phyloP scores from a whole-genome alignment of 2,888 invertebrate species.

The Ametastegia equiseti region DNA sequence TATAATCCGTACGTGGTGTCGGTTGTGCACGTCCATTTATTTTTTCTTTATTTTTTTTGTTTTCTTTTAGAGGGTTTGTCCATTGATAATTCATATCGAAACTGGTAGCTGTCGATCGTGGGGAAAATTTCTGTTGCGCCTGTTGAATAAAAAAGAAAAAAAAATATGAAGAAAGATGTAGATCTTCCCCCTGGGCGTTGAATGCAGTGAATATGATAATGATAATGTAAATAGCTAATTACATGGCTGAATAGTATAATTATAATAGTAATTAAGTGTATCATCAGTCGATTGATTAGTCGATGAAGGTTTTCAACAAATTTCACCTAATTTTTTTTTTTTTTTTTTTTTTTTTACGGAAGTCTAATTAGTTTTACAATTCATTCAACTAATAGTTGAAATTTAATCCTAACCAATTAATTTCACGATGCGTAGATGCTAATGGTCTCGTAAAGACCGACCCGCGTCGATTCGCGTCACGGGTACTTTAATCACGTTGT shows the following conservation, averaged over 20 bases:
- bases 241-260: background rate
- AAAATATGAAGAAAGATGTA: background rate
- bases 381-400: background rate
- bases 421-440: background rate
- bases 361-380: too few relatives aligned
- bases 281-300: background rate
- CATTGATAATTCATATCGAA: too few relatives aligned
- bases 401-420: background rate
- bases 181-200: conserved; percentile 14
- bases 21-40: background rate
- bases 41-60: background rate
- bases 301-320: background rate
- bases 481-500: background rate
- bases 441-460: background rate
- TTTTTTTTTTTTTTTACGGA: background rate
- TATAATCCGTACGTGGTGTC: conserved; percentile 8
- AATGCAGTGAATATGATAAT: background rate
- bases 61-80: too few relatives aligned
- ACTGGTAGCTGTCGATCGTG: too few relatives aligned
- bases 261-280: background rate
- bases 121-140: too few relatives aligned
- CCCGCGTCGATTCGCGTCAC: background rate
- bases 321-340: background rate
- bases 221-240: background rate
- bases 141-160: too few relatives aligned